Evolutionary conservation across 64 coral and sea anemone species (phyloP).

Genomic region (Stylophora pistillata): DNA sequence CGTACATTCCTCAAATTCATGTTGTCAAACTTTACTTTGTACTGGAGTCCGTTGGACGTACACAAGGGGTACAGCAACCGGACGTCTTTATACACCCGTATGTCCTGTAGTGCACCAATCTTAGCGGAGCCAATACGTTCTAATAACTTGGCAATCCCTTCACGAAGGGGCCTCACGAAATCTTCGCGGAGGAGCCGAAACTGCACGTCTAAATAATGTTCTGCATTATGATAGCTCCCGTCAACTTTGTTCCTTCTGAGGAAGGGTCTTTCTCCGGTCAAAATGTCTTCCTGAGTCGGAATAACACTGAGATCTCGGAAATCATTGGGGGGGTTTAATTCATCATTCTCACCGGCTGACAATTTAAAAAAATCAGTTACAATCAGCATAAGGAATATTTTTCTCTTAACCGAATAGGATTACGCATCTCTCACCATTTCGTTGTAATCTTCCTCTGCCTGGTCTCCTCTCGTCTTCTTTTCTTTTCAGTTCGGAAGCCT

Average conservation of each 20-base stretch:
- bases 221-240: constrained; percentile 52
- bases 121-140: constrained; percentile 9
- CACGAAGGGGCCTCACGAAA: constrained; percentile 65
- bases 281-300: constrained; percentile 59
- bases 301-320: constrained; percentile 67
- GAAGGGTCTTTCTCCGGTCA: constrained; percentile 30
- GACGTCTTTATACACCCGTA: constrained; percentile 64
- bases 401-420: not conserved
- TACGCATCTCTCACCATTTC: not conserved
- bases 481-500: constrained; percentile 51
- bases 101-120: constrained; percentile 46
- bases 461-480: constrained; percentile 32
- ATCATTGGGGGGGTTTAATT: constrained; percentile 56
- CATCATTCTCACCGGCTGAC: constrained; percentile 9
- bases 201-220: constrained; percentile 89
- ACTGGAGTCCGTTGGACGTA: constrained; percentile 37
- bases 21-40: constrained; percentile 58
- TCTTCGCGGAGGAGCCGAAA: constrained; percentile 82
- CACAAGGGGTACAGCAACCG: constrained; percentile 50
- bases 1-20: constrained; percentile 12
- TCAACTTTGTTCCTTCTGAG: constrained; percentile 65
- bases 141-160: constrained; percentile 58
- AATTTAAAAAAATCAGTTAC: not conserved
- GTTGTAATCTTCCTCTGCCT: not conserved
- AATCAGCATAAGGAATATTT: not conserved